A percentile compares a stretch with the other conserved stretches of the same genome.
Evolutionary conservation across 2,888 invertebrate genomes (phyloP).

Genomic region (Dastarcus helophoroides): DNA sequence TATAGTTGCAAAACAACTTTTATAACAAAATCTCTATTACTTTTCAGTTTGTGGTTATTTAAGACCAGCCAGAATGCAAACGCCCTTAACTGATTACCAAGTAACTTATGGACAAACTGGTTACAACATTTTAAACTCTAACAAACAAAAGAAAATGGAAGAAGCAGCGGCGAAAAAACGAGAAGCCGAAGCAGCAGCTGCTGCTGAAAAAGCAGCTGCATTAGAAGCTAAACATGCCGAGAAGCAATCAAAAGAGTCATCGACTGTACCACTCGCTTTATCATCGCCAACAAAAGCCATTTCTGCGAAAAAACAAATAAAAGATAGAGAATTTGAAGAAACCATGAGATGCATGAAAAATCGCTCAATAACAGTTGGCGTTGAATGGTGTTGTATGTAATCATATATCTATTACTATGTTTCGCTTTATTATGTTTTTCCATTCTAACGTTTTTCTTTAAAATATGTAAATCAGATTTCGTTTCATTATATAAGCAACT

Average conservation of each 20-base stretch:
- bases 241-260: too few species aligned
- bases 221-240: slow-evolving; percentile 3
- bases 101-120: slow-evolving; percentile 9
- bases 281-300: too few species aligned
- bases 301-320: neutral
- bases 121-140: slow-evolving; percentile 10
- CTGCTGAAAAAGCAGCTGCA: slow-evolving; percentile 2
- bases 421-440: too few species aligned
- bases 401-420: too few species aligned
- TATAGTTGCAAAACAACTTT: too few species aligned
- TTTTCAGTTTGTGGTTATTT: slow-evolving; percentile 14
- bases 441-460: too few species aligned
- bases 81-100: slow-evolving; percentile 12
- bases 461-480: too few species aligned
- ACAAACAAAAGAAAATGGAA: too few species aligned
- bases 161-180: neutral
- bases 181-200: too few species aligned
- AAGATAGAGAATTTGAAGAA: neutral
- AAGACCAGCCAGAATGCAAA: slow-evolving; percentile 11
- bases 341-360: neutral
- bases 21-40: neutral
- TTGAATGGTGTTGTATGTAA: too few species aligned
- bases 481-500: neutral
- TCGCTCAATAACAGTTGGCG: neutral
- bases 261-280: too few species aligned